Evolutionary conservation across 2,888 invertebrate genomes (phyloP).

Genomic region (Hyposoter dolosus): DNA sequence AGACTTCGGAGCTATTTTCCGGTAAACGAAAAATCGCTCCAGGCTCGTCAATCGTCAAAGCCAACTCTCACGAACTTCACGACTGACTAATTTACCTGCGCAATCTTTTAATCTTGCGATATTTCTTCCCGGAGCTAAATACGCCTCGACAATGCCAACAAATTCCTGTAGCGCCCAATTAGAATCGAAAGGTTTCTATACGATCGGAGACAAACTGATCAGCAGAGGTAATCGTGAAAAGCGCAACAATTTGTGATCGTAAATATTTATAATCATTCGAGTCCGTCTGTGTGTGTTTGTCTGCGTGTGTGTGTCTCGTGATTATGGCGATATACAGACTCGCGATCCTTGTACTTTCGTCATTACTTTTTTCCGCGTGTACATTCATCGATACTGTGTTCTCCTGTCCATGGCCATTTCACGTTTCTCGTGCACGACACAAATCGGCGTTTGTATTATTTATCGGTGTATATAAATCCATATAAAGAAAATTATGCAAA

Average conservation of each 20-base stretch:
- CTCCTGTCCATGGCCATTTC: background rate
- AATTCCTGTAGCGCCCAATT: conserved; percentile 22
- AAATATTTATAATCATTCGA: conserved; percentile 26
- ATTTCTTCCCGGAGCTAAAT: background rate
- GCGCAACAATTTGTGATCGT: conserved; percentile 37
- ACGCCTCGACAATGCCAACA: background rate
- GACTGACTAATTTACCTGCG: conserved; percentile 7
- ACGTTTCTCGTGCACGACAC: conserved; percentile 35
- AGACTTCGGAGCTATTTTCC: background rate
- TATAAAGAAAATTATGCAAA: conserved; percentile 69
- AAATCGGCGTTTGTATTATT: conserved; percentile 56
- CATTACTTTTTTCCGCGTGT: conserved; percentile 11
- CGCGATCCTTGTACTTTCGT: conserved; percentile 24
- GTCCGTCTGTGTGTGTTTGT: background rate
- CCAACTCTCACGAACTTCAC: conserved; percentile 4
- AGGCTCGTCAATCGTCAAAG: background rate
- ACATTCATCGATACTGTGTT: conserved; percentile 31
- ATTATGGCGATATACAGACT: conserved; percentile 11
- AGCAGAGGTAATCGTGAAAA: conserved; percentile 3
- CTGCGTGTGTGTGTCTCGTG: background rate
- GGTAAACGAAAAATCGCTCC: background rate
- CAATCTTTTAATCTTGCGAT: background rate
- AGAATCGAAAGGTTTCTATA: conserved; percentile 22
- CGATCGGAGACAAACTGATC: background rate
- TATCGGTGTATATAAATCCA: conserved; percentile 54